phyloP scores from a whole-genome alignment of 1,140 invertebrate species.

The Halyomorpha halys region DNA sequence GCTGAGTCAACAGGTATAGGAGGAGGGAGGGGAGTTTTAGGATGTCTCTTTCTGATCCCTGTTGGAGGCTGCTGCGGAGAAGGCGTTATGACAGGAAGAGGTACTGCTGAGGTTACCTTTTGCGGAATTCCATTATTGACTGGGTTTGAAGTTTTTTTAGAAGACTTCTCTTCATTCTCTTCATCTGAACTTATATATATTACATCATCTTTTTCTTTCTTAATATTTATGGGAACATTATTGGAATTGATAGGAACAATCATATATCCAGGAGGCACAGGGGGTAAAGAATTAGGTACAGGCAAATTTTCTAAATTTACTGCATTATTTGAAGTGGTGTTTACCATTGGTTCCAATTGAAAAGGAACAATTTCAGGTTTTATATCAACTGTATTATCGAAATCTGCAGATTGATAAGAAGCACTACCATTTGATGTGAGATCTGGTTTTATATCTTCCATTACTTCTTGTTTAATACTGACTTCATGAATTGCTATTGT shows the following conservation, averaged over 20 bases:
- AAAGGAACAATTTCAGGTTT: too few species aligned
- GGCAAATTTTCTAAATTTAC: too few species aligned
- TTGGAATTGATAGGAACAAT: too few species aligned
- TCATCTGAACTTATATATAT: constrained; percentile 17
- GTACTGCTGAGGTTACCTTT: background rate
- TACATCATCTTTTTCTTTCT: constrained; percentile 18
- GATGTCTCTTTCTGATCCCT: background rate
- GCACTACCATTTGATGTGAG: too few species aligned
- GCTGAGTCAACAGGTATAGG: background rate
- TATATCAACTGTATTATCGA: too few species aligned
- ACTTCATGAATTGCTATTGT: background rate
- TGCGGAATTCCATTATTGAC: constrained; percentile 1
- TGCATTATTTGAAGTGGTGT: too few species aligned
- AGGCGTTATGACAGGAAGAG: background rate
- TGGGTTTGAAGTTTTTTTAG: background rate
- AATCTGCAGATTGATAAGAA: too few species aligned
- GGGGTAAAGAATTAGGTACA: too few species aligned
- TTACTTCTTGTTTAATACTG: background rate
- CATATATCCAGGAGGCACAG: too few species aligned
- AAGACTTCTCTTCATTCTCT: constrained; percentile 1
- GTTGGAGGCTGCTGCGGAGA: background rate
- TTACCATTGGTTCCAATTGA: too few species aligned
- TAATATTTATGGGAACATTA: background rate
- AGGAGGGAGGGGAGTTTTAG: background rate
- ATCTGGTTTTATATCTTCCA: constrained; percentile 1